Conservation (phyloP, 2,888 invertebrate genomes). For the Itoplectis maculator region DNA sequence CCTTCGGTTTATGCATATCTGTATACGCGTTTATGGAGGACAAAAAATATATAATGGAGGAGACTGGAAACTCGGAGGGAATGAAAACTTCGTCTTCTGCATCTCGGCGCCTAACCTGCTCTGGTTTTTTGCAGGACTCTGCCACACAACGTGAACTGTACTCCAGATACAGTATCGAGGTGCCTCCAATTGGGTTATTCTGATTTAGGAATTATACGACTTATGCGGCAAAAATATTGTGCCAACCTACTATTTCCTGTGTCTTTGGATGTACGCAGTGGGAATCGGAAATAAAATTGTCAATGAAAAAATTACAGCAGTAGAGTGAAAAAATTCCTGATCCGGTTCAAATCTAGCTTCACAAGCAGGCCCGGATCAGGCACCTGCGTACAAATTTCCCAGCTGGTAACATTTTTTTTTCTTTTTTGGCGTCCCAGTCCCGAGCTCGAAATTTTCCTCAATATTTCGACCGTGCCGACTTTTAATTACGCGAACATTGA, state of each 20-base stretch:
- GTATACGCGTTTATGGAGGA: constrained; percentile 5
- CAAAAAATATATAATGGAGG: constrained; percentile 1
- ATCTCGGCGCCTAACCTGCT: constrained; percentile 39
- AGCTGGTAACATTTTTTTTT: not conserved
- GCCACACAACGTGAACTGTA: constrained; percentile 24
- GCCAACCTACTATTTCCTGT: too few species aligned
- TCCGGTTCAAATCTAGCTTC: not conserved
- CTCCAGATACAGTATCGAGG: not conserved
- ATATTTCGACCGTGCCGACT: not conserved
- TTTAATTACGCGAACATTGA: constrained; percentile 53
- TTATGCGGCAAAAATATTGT: not conserved
- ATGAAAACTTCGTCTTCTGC: constrained; percentile 14
- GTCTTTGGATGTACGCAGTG: too few species aligned
- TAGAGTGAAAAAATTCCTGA: not conserved
- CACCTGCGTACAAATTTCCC: constrained; percentile 18
- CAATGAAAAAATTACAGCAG: too few species aligned
- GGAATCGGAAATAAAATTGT: too few species aligned
- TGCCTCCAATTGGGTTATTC: constrained; percentile 12
- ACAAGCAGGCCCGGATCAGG: not conserved
- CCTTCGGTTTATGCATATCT: not conserved
- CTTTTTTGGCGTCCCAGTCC: not conserved
- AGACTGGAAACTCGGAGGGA: constrained; percentile 21
- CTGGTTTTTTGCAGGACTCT: constrained; percentile 11
- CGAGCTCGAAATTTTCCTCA: not conserved
- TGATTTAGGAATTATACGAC: not conserved